A percentile compares a stretch with the other conserved stretches of the same genome.
These are phyloP conservation scores for Pterostichus niger DNA, from an alignment of 2,888 invertebrate species.

Conservation along the genomic window DNA sequence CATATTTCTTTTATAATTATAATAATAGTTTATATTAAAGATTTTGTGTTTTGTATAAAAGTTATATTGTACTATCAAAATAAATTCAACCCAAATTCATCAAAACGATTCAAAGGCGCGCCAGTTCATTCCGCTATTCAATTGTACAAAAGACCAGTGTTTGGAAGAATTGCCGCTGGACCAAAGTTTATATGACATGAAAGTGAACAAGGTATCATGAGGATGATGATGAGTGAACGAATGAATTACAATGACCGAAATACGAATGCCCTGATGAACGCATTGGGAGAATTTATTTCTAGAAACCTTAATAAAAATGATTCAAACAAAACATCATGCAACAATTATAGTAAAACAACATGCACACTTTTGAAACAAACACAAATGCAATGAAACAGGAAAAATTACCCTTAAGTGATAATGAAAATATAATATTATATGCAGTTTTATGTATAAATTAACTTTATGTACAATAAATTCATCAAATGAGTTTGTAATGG, in stretches of 20 bases:
- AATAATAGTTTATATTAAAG: conserved; percentile 59
- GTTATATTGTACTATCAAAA: conserved; percentile 66
- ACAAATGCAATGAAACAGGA: conserved; percentile 60
- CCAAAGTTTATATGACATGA: neutral
- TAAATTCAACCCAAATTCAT: conserved; percentile 63
- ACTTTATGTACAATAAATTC: conserved; percentile 57
- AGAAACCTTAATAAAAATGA: conserved; percentile 51
- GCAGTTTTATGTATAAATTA: conserved; percentile 62
- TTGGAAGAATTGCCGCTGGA: conserved; percentile 40
- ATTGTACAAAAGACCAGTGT: conserved; percentile 49
- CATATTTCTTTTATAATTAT: conserved; percentile 51
- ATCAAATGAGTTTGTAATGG: conserved; percentile 53
- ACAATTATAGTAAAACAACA: conserved; percentile 65
- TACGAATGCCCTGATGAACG: conserved; percentile 11
- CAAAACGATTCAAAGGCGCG: conserved; percentile 55
- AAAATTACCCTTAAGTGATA: conserved; percentile 55
- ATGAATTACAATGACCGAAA: conserved; percentile 25
- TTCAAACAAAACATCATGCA: conserved; percentile 65
- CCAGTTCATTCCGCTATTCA: conserved; percentile 31
- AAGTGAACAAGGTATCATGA: neutral
- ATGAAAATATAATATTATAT: conserved; percentile 66
- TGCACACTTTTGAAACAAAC: conserved; percentile 57
- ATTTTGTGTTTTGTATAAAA: conserved; percentile 65
- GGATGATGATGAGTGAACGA: neutral
- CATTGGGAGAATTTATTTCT: conserved; percentile 60